Percentiles rank a stretch among this genome's conserved stretches.
Conservation (phyloP, 2,888 invertebrate species). For the Andrena praecox region DNA sequence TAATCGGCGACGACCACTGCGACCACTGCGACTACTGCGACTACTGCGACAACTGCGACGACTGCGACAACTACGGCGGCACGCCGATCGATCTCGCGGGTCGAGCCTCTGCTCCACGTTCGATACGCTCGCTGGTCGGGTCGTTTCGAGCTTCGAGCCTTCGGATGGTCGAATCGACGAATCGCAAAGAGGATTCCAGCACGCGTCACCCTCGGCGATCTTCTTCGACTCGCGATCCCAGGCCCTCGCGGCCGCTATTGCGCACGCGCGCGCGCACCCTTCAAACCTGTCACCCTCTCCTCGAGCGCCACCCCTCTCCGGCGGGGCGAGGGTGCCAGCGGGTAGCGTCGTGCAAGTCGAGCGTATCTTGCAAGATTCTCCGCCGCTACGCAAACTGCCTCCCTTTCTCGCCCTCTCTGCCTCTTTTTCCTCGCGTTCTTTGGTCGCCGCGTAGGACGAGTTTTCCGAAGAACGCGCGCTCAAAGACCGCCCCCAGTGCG, state of each 20-base stretch:
- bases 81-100: constrained; percentile 15
- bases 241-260: constrained; percentile 21
- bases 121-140: constrained; percentile 15
- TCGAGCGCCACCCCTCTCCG: neutral
- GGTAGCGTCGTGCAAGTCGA: constrained; percentile 1
- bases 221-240: constrained; percentile 60
- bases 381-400: neutral
- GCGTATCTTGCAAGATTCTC: neutral
- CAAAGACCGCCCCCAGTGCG: neutral
- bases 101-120: constrained; percentile 25
- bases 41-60: no score
- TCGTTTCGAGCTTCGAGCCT: neutral
- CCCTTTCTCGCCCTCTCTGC: neutral
- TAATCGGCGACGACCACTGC: no score
- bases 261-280: constrained; percentile 73
- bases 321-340: neutral
- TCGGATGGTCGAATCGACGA: constrained; percentile 20
- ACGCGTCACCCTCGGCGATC: constrained; percentile 44
- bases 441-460: neutral
- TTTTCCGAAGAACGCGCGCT: constrained; percentile 27
- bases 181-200: constrained; percentile 4
- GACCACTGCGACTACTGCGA: no score
- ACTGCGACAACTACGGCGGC: neutral
- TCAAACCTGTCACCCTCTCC: constrained; percentile 42
- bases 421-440: constrained; percentile 5